These are phyloP conservation scores for Ephestia elutella DNA, from an alignment of 1,140 invertebrate genomes.

Conservation along the genomic window DNA sequence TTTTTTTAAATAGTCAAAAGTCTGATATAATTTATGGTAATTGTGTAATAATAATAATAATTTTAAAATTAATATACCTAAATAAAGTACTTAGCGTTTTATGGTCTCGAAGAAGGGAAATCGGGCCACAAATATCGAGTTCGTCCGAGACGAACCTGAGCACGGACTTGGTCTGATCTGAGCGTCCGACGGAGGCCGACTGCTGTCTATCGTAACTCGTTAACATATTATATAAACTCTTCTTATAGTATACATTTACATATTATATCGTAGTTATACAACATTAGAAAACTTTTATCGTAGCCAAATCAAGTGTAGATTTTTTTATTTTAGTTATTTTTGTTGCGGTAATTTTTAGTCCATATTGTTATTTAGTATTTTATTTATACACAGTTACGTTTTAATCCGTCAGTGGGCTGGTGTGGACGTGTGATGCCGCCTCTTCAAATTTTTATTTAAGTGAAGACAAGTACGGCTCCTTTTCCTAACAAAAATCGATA, in stretches of 20 bases:
- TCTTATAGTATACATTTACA: slow-evolving; percentile 40
- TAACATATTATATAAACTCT: slow-evolving; percentile 29
- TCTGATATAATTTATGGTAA: too few species aligned
- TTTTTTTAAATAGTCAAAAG: too few species aligned
- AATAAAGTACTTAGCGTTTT: too few species aligned
- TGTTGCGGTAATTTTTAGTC: slow-evolving; percentile 63
- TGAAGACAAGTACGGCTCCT: too few species aligned
- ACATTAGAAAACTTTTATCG: slow-evolving; percentile 46
- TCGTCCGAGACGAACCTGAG: too few species aligned
- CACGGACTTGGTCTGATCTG: neutral
- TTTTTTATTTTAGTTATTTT: slow-evolving; percentile 31
- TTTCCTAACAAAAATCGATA: too few species aligned
- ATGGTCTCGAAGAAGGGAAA: too few species aligned
- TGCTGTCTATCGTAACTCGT: slow-evolving; percentile 35
- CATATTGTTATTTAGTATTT: slow-evolving; percentile 72
- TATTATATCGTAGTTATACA: slow-evolving; percentile 43
- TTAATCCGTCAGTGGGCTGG: slow-evolving; percentile 2
- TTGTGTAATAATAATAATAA: too few species aligned
- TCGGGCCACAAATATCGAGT: too few species aligned
- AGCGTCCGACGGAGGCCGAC: slow-evolving; percentile 17
- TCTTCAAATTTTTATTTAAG: neutral
- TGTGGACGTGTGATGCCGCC: neutral
- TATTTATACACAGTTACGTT: slow-evolving; percentile 29
- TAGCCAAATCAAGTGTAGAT: slow-evolving; percentile 55
- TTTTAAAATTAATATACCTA: too few species aligned